Conservation (phyloP, 2,888 invertebrate genomes). For the Margaritifera margaritifera region DNA sequence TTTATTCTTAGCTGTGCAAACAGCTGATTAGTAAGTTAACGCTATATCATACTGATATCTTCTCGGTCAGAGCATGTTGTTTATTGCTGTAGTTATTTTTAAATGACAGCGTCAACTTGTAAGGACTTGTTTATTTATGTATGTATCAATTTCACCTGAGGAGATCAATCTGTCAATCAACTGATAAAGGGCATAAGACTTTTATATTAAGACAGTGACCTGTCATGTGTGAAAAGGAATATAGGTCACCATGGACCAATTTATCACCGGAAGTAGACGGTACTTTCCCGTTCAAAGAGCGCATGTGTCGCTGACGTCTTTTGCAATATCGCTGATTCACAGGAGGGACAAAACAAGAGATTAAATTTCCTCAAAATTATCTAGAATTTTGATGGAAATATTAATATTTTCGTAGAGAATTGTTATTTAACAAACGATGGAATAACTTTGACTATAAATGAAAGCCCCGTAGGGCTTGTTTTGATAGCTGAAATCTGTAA, state of each 20-base stretch:
- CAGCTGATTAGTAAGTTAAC: too few relatives aligned
- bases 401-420: conserved; percentile 9
- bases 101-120: too few relatives aligned
- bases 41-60: too few relatives aligned
- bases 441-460: too few relatives aligned
- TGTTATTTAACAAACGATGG: conserved; percentile 4
- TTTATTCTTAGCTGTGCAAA: too few relatives aligned
- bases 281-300: conserved; percentile 12
- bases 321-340: conserved; percentile 57
- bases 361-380: background rate
- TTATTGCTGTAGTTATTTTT: too few relatives aligned
- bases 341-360: conserved; percentile 22
- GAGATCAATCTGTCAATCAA: background rate
- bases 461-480: conserved; percentile 21
- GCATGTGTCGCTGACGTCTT: conserved; percentile 51
- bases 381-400: background rate
- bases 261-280: conserved; percentile 32
- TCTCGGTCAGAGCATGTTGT: too few relatives aligned
- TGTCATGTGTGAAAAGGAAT: conserved; percentile 6
- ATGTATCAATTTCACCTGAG: background rate
- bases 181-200: background rate
- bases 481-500: too few relatives aligned
- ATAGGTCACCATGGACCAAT: conserved; percentile 36
- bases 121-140: background rate
- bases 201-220: background rate